Conservation (phyloP, 2,797 vertebrate genomes). For the Ctenosaura bakeri region DNA sequence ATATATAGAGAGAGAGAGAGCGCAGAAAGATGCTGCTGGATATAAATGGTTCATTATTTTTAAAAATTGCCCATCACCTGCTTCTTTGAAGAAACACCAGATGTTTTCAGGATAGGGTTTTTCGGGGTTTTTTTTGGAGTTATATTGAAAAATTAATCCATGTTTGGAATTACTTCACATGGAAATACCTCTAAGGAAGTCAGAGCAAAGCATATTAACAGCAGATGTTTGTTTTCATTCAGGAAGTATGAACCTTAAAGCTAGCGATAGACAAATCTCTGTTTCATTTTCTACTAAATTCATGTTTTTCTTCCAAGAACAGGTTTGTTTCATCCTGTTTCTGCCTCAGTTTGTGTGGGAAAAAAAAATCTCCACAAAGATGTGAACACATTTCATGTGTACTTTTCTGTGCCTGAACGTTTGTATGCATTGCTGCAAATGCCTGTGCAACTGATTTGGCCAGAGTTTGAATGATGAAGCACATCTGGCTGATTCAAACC, state of each 20-base stretch:
- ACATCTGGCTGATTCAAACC: too few relatives aligned
- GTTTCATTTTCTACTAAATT: not conserved
- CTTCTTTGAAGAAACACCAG: slow-evolving; percentile 36
- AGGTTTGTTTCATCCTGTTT: not conserved
- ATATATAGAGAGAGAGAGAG: too few relatives aligned
- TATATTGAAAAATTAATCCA: not conserved
- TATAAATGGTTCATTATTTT: slow-evolving; percentile 39
- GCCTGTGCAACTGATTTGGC: too few relatives aligned
- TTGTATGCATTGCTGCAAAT: not conserved
- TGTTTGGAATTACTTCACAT: slow-evolving; percentile 42
- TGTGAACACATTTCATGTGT: not conserved
- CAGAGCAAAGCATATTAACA: slow-evolving; percentile 35
- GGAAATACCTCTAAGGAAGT: slow-evolving; percentile 35
- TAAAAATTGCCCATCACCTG: slow-evolving; percentile 27
- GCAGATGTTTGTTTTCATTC: slow-evolving; percentile 48
- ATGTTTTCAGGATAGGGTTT: slow-evolving; percentile 47
- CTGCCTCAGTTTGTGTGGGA: not conserved
- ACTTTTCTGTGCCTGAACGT: not conserved
- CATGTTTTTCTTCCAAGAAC: not conserved
- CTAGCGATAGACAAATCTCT: not conserved
- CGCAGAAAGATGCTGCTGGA: slow-evolving; percentile 25
- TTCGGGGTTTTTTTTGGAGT: not conserved
- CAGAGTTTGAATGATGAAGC: too few relatives aligned
- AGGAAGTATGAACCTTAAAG: not conserved
- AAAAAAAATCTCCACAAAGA: not conserved